These are phyloP conservation scores for Thaumatotibia leucotreta DNA, from an alignment of 1,140 invertebrate genomes.

Conservation along the genomic window DNA sequence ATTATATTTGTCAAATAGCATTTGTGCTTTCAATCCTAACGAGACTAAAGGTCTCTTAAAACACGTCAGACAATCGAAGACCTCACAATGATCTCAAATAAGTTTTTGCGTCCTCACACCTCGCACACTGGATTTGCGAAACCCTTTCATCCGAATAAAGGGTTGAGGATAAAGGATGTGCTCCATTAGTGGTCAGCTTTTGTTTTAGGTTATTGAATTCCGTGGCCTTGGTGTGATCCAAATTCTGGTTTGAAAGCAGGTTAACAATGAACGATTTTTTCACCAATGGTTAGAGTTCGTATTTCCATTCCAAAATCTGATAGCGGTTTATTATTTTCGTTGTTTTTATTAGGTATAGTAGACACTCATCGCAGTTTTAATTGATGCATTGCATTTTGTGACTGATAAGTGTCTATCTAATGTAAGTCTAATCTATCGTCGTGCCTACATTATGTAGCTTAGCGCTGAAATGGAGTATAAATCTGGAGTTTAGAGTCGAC, in stretches of 20 bases:
- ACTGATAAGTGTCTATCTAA: no score
- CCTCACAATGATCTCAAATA: neutral
- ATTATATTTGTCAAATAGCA: neutral
- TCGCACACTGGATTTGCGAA: neutral
- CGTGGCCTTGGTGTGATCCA: neutral
- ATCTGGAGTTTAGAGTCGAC: no score
- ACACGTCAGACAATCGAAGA: neutral
- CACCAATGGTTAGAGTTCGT: no score
- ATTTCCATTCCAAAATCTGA: no score
- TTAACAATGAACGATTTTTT: no score
- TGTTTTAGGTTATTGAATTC: neutral
- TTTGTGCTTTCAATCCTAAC: neutral
- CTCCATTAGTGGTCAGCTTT: neutral
- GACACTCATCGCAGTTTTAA: no score
- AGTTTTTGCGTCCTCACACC: neutral
- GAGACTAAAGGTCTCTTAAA: neutral
- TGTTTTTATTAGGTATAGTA: no score
- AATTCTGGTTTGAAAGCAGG: neutral
- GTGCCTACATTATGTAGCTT: no score
- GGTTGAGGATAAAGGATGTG: neutral
- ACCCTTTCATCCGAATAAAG: neutral
- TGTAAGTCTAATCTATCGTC: no score
- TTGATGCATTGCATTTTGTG: no score
- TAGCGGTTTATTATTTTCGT: no score
- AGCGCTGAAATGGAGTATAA: no score